Conservation (phyloP, 2,113 vertebrate species). For the Garra rufa region DNA sequence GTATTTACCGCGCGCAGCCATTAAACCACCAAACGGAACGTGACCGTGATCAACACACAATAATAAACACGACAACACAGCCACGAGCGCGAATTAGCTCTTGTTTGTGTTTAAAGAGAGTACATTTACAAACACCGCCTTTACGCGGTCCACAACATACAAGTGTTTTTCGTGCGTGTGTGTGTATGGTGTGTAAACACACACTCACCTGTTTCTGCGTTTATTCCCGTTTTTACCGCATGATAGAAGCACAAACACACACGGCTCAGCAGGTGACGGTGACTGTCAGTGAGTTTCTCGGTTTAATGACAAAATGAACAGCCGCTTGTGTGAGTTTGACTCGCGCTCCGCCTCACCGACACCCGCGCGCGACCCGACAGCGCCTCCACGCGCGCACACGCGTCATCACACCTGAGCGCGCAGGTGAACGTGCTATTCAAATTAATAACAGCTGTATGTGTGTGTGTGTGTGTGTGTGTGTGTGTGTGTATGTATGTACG, state of each 20-base stretch:
- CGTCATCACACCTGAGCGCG: constrained; percentile 31
- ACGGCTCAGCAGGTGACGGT: background rate
- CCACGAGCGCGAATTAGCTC: background rate
- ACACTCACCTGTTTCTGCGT: constrained; percentile 15
- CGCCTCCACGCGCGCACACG: constrained; percentile 13
- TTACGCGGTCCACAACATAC: no score
- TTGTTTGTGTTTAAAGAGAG: background rate
- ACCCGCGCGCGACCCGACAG: background rate
- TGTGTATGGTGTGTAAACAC: background rate
- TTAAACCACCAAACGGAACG: constrained; percentile 16
- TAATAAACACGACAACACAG: background rate
- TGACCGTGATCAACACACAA: background rate
- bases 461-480: no score
- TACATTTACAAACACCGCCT: background rate
- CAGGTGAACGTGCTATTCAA: constrained; percentile 3
- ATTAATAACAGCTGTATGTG: background rate
- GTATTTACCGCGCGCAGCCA: constrained; percentile 19
- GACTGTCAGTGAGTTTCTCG: constrained; percentile 17
- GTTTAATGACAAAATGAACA: constrained; percentile 2
- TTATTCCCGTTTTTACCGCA: background rate
- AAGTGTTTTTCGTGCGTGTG: background rate
- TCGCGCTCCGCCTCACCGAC: constrained; percentile 16
- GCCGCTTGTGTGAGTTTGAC: constrained; percentile 4
- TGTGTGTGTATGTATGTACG: background rate
- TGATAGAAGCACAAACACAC: constrained; percentile 26